These are phyloP conservation scores for Notamacropus eugenii DNA, from an alignment of 2,797 vertebrate species.

Conservation along the genomic window DNA sequence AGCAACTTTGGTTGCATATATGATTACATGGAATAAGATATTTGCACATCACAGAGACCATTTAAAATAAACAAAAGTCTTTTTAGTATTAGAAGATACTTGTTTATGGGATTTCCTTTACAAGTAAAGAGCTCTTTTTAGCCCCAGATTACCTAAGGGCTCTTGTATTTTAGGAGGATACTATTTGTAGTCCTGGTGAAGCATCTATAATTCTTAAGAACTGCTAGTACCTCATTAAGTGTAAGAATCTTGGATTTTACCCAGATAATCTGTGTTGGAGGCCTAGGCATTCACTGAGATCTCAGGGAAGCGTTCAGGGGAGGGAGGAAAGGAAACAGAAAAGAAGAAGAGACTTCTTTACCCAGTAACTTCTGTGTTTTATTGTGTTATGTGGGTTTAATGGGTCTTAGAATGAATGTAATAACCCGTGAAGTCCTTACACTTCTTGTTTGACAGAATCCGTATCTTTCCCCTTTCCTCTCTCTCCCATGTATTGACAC, in stretches of 20 bases:
- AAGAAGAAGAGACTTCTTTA: slow-evolving; percentile 62
- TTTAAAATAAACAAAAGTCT: slow-evolving; percentile 46
- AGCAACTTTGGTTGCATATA: not conserved
- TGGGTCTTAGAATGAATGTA: slow-evolving; percentile 70
- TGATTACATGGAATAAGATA: slow-evolving; percentile 44
- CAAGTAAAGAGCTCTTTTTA: slow-evolving; percentile 50
- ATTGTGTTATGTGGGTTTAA: slow-evolving; percentile 64
- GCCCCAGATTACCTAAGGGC: slow-evolving; percentile 37
- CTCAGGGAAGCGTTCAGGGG: slow-evolving; percentile 4
- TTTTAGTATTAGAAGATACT: not conserved
- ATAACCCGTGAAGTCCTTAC: slow-evolving; percentile 50
- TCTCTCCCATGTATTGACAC: slow-evolving; percentile 44
- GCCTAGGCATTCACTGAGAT: slow-evolving; percentile 57
- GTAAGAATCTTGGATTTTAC: slow-evolving; percentile 67
- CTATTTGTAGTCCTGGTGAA: slow-evolving; percentile 13
- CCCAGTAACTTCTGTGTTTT: slow-evolving; percentile 49
- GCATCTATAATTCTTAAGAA: slow-evolving; percentile 64
- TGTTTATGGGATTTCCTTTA: slow-evolving; percentile 28
- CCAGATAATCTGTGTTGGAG: slow-evolving; percentile 73
- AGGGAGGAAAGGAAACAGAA: slow-evolving; percentile 15
- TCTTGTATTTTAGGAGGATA: slow-evolving; percentile 41
- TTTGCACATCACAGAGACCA: slow-evolving; percentile 9
- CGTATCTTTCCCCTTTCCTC: slow-evolving; percentile 23
- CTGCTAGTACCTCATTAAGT: slow-evolving; percentile 77
- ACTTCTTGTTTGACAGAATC: slow-evolving; percentile 49